Evolutionary conservation across 2,113 vertebrate species (phyloP), one percentile per base, ranked within the genome.

Genomic region (Neodontobutis hainanensis): DNA sequence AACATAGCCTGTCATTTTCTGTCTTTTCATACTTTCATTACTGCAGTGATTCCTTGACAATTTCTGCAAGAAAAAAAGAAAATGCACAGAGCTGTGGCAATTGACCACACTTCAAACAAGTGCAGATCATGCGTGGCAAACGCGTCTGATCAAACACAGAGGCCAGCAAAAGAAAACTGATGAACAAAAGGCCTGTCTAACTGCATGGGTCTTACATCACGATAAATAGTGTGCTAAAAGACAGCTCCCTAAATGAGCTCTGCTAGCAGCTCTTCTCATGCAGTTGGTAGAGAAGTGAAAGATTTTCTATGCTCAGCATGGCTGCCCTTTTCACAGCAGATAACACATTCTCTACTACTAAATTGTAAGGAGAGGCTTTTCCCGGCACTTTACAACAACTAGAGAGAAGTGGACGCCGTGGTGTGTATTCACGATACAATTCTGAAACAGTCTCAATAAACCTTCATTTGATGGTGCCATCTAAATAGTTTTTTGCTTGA

Each of bases 51-150:
- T 72, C 69, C 77, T 75, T 65, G 61, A 73, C 80, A 47, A 64
- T 85, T 75, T 77, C 68, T 73, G 63, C 60, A 55, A 57, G 77
- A 63, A 69, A 56, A 78, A 49, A 35, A 32, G 64, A 76, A 60
- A 80, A 76, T 63, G 77, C 73, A 71, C 72, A 78, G 70, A 56
- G 32, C 68, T 61, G 64, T 53, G 75, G 65, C 66, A 73, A 77
- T 79, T 85, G 86, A 87, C 86, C 85, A 73, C 76, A 70, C 76
- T 79, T 83, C 75, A 77, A 85, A 88, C 64, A 66, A 69, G 80
- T 73, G 81, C 59, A 77, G 72, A 81, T 87, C 75, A 84, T 73
- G 72, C 63, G 60, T 83, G 75, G 76, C 72, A 64, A 77, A 82
- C 73, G 27, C 27, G 19, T 77, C 78, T 80, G 85, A 88, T 89